Percentiles rank a stretch among this genome's conserved stretches.
phyloP scores from a whole-genome alignment of 2,888 invertebrate species.

The Nephrocerus scutellatus region DNA sequence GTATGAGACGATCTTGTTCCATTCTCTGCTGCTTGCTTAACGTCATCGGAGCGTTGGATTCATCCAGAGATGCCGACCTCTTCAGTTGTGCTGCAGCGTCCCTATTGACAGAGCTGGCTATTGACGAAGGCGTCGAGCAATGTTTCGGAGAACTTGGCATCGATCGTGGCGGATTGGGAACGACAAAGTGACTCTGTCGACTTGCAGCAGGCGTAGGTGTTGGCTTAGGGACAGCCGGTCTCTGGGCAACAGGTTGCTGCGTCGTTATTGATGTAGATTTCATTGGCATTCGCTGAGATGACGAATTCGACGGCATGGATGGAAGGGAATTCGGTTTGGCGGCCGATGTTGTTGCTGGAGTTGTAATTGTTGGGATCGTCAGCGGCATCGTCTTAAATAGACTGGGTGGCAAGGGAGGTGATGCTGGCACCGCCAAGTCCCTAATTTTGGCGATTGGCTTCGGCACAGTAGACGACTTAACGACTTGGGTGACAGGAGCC shows the following conservation, averaged over 20 bases:
- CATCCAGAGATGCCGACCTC: conserved; percentile 41
- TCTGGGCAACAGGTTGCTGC: conserved; percentile 18
- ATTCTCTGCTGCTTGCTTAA: conserved; percentile 33
- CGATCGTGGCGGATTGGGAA: conserved; percentile 36
- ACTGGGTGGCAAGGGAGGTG: conserved; percentile 44
- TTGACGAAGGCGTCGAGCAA: conserved; percentile 38
- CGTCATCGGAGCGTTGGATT: conserved; percentile 24
- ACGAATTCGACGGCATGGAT: too few relatives aligned
- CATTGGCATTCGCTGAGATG: conserved; percentile 9
- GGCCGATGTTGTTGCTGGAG: conserved; percentile 8
- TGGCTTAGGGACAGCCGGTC: conserved; percentile 12
- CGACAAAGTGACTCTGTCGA: conserved; percentile 34
- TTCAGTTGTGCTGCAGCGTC: conserved; percentile 33
- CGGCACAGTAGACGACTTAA: conserved; percentile 16
- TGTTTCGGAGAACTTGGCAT: conserved; percentile 29
- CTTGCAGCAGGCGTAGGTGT: too few relatives aligned
- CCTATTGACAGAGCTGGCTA: conserved; percentile 42
- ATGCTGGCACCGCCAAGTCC: conserved; percentile 35
- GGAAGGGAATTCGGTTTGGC: background rate
- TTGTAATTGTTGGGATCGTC: conserved; percentile 29
- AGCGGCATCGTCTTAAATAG: conserved; percentile 39
- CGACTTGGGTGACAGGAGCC: background rate
- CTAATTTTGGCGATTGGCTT: conserved; percentile 28
- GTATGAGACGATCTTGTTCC: conserved; percentile 28
- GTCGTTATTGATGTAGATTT: conserved; percentile 17